These are phyloP conservation scores for Acanthopleura granulata DNA, from an alignment of 2,888 invertebrate genomes.

Conservation along the genomic window DNA sequence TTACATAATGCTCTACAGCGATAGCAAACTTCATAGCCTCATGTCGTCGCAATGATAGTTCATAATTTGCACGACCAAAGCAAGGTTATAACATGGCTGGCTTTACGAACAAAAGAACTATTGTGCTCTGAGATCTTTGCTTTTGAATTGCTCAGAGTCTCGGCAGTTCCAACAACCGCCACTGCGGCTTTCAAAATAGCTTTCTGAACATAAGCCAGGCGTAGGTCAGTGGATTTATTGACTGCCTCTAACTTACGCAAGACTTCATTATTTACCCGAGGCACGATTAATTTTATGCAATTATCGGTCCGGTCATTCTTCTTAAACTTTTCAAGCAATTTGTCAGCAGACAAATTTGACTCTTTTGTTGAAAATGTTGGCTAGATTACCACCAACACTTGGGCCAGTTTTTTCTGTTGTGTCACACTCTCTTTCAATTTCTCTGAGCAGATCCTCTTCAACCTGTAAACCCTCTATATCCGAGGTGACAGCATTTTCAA, in stretches of 20 bases:
- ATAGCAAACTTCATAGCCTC: conserved; percentile 20
- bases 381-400: too few species aligned
- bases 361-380: too few species aligned
- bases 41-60: conserved; percentile 15
- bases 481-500: too few species aligned
- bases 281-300: background rate
- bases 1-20: conserved; percentile 12
- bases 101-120: background rate
- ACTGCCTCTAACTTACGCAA: background rate
- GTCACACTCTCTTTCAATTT: too few species aligned
- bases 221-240: conserved; percentile 4
- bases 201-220: conserved; percentile 1
- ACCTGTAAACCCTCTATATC: too few species aligned
- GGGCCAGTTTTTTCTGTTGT: too few species aligned
- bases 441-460: too few species aligned
- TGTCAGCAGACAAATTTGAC: background rate
- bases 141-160: background rate
- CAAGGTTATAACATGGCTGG: conserved; percentile 16
- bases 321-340: background rate
- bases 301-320: background rate
- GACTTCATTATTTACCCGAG: conserved; percentile 8
- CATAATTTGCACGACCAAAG: conserved; percentile 24
- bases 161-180: background rate
- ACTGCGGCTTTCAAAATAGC: conserved; percentile 7
- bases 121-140: background rate